Conservation (phyloP, 2,888 invertebrate genomes). For the Dryobotodes eremita region DNA sequence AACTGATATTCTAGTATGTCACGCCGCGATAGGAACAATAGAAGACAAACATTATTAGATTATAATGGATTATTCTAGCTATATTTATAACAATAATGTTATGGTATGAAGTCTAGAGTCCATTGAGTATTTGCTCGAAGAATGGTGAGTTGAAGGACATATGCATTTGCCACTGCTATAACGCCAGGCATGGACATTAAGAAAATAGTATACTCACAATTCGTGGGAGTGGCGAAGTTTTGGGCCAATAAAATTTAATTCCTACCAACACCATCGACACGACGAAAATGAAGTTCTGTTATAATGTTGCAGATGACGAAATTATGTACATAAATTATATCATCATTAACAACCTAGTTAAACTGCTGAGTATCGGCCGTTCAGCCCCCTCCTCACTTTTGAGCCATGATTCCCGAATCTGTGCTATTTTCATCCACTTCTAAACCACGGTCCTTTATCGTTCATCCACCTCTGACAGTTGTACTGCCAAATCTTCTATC, state of each 20-base stretch:
- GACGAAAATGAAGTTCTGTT: too few species aligned
- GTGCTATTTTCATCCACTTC: not conserved
- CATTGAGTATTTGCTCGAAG: slow-evolving; percentile 6
- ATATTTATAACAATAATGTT: slow-evolving; percentile 49
- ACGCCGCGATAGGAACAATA: slow-evolving; percentile 43
- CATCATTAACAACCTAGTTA: not conserved
- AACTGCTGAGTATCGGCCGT: not conserved
- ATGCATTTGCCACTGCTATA: not conserved
- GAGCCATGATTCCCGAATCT: not conserved
- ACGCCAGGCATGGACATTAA: not conserved
- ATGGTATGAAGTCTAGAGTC: slow-evolving; percentile 20
- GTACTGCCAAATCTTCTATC: not conserved
- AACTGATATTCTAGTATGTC: slow-evolving; percentile 17
- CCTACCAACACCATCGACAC: too few species aligned
- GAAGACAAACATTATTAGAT: slow-evolving; percentile 40
- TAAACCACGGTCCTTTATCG: not conserved
- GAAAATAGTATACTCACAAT: not conserved
- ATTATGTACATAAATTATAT: not conserved
- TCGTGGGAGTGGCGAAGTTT: too few species aligned
- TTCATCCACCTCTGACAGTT: not conserved
- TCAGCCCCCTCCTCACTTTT: not conserved
- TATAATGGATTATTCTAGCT: slow-evolving; percentile 49
- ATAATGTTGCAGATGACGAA: not conserved
- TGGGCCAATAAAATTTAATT: too few species aligned
- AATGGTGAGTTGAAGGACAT: slow-evolving; percentile 1